Percentiles rank a stretch among this genome's conserved stretches.
Evolutionary conservation across 2,113 vertebrate species (phyloP).

Genomic region (Tichodroma muraria): DNA sequence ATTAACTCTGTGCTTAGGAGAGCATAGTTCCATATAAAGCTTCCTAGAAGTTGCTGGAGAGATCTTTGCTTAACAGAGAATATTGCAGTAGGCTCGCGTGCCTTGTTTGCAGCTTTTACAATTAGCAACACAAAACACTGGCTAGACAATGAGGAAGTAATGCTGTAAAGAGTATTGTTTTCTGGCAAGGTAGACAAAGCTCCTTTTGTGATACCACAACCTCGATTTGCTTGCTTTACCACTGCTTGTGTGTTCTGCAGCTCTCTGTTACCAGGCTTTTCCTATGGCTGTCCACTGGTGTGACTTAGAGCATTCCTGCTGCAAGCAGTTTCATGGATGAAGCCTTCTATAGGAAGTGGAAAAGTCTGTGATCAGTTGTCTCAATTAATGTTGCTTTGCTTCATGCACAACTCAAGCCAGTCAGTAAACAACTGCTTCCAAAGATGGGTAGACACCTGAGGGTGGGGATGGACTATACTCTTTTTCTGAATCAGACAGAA

Average conservation of each 20-base stretch:
- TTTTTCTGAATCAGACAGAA: background rate
- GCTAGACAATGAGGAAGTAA: background rate
- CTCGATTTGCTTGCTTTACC: constrained; percentile 2
- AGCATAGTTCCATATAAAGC: background rate
- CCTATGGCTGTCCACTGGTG: background rate
- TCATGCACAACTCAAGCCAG: background rate
- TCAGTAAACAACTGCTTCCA: background rate
- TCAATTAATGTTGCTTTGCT: background rate
- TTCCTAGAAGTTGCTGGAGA: background rate
- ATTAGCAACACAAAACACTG: background rate
- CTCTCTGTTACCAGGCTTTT: background rate
- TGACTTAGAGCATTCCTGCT: background rate
- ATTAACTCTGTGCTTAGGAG: background rate
- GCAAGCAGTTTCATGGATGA: background rate
- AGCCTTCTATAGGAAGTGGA: background rate
- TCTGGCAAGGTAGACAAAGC: background rate
- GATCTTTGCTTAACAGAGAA: background rate
- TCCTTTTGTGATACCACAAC: background rate
- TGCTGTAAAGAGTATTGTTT: background rate
- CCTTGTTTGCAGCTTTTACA: background rate
- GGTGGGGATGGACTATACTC: background rate
- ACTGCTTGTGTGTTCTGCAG: background rate
- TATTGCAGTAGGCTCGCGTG: background rate
- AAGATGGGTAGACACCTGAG: background rate
- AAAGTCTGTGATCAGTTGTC: background rate